These are phyloP conservation scores for Aleiodes leptofemur DNA, from an alignment of 2,888 invertebrate species.

Conservation along the genomic window DNA sequence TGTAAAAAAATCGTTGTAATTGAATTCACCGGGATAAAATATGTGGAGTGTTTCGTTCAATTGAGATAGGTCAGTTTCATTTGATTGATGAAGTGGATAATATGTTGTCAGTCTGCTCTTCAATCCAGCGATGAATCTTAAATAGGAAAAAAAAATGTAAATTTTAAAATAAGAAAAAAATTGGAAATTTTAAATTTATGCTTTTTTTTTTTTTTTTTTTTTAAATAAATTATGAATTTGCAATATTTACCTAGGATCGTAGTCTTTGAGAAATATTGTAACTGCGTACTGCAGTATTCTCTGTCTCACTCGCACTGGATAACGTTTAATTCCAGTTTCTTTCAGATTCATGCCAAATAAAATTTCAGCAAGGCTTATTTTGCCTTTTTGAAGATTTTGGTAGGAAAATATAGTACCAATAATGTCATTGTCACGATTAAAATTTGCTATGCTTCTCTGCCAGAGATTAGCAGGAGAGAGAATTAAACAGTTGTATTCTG, in stretches of 20 bases:
- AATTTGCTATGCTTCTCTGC: slow-evolving; percentile 88
- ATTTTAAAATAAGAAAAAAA: too few species aligned
- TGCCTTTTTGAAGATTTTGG: slow-evolving; percentile 90
- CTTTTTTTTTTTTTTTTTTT: neutral
- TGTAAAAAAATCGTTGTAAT: slow-evolving; percentile 89
- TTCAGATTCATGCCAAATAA: slow-evolving; percentile 94
- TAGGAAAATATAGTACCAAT: slow-evolving; percentile 89
- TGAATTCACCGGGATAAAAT: slow-evolving; percentile 93
- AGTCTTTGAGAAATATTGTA: slow-evolving; percentile 89
- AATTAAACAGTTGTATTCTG: slow-evolving; percentile 93
- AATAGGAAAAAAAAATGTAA: slow-evolving; percentile 17
- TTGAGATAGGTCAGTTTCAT: slow-evolving; percentile 69
- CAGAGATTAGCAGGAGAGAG: slow-evolving; percentile 96
- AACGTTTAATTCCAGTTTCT: slow-evolving; percentile 92
- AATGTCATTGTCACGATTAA: slow-evolving; percentile 87
- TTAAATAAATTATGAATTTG: neutral
- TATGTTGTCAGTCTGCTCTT: slow-evolving; percentile 81
- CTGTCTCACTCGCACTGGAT: slow-evolving; percentile 89
- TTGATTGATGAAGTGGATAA: slow-evolving; percentile 84
- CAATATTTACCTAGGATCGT: slow-evolving; percentile 82
- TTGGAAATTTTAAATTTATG: slow-evolving; percentile 29
- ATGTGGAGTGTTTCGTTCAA: slow-evolving; percentile 80
- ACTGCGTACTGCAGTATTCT: slow-evolving; percentile 93
- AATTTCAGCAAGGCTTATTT: slow-evolving; percentile 91
- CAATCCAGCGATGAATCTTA: slow-evolving; percentile 86